phyloP scores from a whole-genome alignment of 2,888 invertebrate species.

The Epiblema foenella region DNA sequence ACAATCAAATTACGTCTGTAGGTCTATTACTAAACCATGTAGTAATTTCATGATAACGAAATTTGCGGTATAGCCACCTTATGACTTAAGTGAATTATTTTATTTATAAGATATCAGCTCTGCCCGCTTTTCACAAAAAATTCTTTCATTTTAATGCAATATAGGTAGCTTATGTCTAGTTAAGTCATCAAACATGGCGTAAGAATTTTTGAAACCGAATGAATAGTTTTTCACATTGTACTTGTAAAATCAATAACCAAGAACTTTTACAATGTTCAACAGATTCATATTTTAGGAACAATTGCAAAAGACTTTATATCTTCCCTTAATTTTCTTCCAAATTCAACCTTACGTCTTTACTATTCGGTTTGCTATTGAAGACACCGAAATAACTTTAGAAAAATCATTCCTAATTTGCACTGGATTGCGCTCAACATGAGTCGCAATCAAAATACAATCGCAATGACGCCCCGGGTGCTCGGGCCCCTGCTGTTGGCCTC shows the following conservation, averaged over 20 bases:
- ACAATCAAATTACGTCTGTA: too few species aligned
- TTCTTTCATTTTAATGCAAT: not conserved
- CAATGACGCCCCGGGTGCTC: conserved; percentile 13
- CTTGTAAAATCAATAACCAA: not conserved
- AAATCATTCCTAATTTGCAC: conserved; percentile 21
- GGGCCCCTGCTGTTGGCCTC: conserved; percentile 49
- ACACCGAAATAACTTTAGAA: not conserved
- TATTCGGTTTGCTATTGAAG: not conserved
- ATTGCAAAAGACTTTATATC: not conserved
- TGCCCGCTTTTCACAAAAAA: not conserved
- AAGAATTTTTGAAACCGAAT: not conserved
- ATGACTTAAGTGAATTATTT: too few species aligned
- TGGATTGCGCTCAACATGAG: conserved; percentile 36
- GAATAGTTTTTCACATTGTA: not conserved
- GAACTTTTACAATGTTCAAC: conserved; percentile 5
- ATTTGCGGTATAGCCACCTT: too few species aligned
- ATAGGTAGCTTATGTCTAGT: not conserved
- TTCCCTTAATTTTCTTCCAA: not conserved
- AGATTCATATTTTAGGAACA: not conserved
- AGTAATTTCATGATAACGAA: too few species aligned
- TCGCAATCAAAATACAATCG: conserved; percentile 39
- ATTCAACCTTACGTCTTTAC: conserved; percentile 10
- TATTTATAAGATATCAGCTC: not conserved
- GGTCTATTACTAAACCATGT: too few species aligned
- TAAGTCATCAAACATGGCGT: not conserved